Evolutionary conservation across 2,888 invertebrate species (phyloP).

Genomic region (Nomada fucata): DNA sequence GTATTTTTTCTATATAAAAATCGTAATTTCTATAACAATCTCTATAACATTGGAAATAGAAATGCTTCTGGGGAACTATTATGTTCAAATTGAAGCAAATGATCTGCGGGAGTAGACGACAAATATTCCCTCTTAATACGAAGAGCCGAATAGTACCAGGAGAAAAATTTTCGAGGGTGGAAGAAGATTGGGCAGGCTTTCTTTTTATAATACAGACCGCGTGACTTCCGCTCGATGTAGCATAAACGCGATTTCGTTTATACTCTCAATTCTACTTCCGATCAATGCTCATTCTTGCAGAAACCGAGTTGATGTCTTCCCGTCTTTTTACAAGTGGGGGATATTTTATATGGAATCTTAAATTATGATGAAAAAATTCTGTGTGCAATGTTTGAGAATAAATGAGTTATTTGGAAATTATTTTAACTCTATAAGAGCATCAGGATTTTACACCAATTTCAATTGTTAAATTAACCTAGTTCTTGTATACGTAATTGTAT

Average conservation of each 20-base stretch:
- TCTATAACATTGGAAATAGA: neutral
- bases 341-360: neutral
- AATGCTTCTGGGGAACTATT: neutral
- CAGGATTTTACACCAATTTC: no score
- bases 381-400: no score
- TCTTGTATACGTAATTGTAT: no score
- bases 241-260: slow-evolving; percentile 71
- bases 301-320: slow-evolving; percentile 26
- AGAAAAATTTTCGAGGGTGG: slow-evolving; percentile 5
- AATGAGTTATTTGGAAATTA: no score
- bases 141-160: slow-evolving; percentile 12
- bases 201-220: slow-evolving; percentile 48
- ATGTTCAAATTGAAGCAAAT: neutral
- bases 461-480: no score
- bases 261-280: slow-evolving; percentile 49
- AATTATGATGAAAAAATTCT: neutral
- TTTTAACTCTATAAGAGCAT: no score
- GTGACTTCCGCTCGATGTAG: slow-evolving; percentile 73
- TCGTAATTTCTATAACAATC: no score
- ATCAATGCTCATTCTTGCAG: slow-evolving; percentile 46
- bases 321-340: neutral
- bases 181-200: slow-evolving; percentile 38
- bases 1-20: no score
- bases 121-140: neutral
- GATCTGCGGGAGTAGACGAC: neutral